A percentile compares a stretch with the other conserved stretches of the same genome.
Conservation (phyloP, 2,888 invertebrate species). For the Agonum fuliginosum region DNA sequence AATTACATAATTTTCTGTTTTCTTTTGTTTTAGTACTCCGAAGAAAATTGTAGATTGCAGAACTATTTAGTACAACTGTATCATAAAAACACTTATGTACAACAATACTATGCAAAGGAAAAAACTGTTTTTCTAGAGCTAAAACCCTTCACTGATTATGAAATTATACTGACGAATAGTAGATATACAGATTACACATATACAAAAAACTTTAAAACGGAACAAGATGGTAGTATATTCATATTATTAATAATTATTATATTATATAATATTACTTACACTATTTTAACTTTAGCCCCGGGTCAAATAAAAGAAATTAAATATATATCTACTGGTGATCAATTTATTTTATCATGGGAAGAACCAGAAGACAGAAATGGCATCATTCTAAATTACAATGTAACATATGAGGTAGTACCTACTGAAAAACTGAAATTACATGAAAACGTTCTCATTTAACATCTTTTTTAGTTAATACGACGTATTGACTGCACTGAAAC, state of each 20-base stretch:
- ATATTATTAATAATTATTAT: background rate
- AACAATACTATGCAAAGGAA: background rate
- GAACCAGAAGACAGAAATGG: slow-evolving; percentile 33
- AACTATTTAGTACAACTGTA: background rate
- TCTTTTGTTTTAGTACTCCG: background rate
- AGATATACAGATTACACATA: background rate
- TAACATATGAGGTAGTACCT: slow-evolving; percentile 22
- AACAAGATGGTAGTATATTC: slow-evolving; percentile 20
- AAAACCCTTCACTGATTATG: background rate
- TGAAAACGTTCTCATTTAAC: too few species aligned
- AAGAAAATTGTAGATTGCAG: background rate
- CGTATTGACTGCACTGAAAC: background rate
- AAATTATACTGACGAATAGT: background rate
- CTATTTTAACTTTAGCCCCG: slow-evolving; percentile 21
- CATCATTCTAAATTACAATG: background rate
- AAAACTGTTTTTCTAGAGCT: background rate
- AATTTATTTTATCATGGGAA: slow-evolving; percentile 14
- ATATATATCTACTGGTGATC: background rate
- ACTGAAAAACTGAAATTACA: background rate
- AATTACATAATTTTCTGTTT: too few species aligned
- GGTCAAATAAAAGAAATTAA: background rate
- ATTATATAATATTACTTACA: background rate
- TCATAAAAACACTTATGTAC: background rate
- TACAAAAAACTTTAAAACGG: background rate
- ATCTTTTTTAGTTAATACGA: slow-evolving; percentile 26